These are phyloP conservation scores for Cheirogaleus medius DNA, from an alignment of 2,113 vertebrate genomes.

Conservation along the genomic window DNA sequence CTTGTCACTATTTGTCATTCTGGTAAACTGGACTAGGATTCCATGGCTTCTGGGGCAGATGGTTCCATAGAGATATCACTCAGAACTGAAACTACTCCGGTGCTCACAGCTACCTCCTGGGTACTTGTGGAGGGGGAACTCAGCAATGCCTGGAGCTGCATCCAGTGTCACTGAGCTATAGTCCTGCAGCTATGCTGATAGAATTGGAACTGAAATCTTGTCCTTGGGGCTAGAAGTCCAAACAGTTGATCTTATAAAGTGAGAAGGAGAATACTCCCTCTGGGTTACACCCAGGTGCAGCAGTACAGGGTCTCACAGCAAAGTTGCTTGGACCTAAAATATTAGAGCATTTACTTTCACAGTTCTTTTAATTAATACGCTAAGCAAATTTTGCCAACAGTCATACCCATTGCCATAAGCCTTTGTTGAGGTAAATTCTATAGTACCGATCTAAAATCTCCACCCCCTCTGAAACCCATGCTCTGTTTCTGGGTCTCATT, in stretches of 20 bases:
- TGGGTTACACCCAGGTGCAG: neutral
- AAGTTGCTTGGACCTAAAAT: neutral
- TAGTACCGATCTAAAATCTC: neutral
- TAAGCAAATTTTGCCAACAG: neutral
- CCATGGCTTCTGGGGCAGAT: neutral
- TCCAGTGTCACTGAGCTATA: neutral
- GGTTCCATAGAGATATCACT: neutral
- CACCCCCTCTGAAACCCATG: neutral
- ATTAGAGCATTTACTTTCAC: neutral
- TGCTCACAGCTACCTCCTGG: neutral
- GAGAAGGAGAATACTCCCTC: neutral
- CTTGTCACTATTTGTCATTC: neutral
- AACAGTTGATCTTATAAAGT: neutral
- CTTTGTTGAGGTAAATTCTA: neutral
- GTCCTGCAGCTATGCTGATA: neutral
- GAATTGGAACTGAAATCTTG: neutral
- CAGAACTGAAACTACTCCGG: neutral
- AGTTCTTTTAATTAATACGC: neutral
- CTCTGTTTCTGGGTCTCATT: neutral
- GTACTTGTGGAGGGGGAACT: neutral
- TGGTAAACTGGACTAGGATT: neutral
- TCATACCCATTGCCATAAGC: neutral
- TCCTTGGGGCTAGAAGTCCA: neutral
- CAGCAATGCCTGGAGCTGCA: neutral
- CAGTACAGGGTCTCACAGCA: neutral